Conservation (phyloP, 2,797 vertebrate genomes). For the Myiotriccus ornatus region DNA sequence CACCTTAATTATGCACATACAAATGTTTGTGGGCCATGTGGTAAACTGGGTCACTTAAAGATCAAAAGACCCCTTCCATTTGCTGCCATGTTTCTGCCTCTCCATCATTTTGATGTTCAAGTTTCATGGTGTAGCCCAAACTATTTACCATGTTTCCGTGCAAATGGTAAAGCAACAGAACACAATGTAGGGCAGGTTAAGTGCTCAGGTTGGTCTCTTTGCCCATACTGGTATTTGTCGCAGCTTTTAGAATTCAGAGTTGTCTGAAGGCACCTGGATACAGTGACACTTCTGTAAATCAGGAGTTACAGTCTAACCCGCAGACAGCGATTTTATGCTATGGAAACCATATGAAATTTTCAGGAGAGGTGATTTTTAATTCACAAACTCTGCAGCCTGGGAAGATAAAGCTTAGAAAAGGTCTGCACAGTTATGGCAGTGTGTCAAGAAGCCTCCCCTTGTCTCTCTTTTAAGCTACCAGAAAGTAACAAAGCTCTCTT, state of each 20-base stretch:
- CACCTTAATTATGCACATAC: neutral
- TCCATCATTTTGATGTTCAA: neutral
- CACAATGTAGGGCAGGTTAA: fast-evolving
- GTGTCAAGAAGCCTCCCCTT: neutral
- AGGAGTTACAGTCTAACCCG: neutral
- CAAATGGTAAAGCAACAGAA: neutral
- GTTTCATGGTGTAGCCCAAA: neutral
- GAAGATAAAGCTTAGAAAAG: neutral
- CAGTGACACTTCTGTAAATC: neutral
- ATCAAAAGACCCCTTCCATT: neutral
- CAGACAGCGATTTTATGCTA: neutral
- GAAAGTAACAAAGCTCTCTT: neutral
- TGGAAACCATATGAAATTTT: neutral
- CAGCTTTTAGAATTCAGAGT: neutral
- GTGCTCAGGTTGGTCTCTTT: neutral
- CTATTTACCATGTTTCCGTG: neutral
- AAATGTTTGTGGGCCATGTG: neutral
- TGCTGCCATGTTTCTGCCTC: neutral
- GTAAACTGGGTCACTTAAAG: neutral
- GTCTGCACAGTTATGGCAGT: neutral
- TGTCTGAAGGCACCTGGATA: neutral
- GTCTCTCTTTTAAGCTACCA: neutral
- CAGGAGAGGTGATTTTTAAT: neutral
- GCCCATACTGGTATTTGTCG: neutral
- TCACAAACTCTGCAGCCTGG: neutral